Evolutionary conservation across 2,113 vertebrate species (phyloP).

Genomic region (Hyaena hyaena): DNA sequence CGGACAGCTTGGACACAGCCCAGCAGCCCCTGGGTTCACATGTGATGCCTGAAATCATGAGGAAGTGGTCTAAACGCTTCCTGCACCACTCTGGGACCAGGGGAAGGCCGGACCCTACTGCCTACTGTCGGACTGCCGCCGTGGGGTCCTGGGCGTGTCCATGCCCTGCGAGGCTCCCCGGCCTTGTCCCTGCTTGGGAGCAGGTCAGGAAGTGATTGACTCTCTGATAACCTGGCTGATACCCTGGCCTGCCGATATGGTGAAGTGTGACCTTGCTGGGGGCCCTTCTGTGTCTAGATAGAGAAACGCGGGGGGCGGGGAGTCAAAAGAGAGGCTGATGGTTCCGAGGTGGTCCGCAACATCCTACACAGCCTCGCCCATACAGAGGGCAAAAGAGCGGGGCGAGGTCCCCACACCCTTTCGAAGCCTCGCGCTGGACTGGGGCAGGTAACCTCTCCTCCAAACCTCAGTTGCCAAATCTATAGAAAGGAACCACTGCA

Average conservation of each 20-base stretch:
- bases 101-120: background rate
- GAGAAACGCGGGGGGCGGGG: background rate
- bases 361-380: accelerated
- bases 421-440: background rate
- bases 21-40: background rate
- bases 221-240: background rate
- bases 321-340: accelerated
- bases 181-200: background rate
- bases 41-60: accelerated
- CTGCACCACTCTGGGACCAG: too few species aligned
- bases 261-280: background rate
- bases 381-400: background rate
- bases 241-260: accelerated
- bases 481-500: background rate
- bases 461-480: accelerated
- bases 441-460: background rate
- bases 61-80: too few species aligned
- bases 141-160: background rate
- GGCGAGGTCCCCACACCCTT: background rate
- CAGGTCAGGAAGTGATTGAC: background rate
- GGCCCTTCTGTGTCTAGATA: background rate
- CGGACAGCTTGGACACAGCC: accelerated
- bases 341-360: accelerated
- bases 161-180: too few species aligned
- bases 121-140: background rate